Conservation (phyloP, 2,113 vertebrate genomes). For the Lagopus muta region DNA sequence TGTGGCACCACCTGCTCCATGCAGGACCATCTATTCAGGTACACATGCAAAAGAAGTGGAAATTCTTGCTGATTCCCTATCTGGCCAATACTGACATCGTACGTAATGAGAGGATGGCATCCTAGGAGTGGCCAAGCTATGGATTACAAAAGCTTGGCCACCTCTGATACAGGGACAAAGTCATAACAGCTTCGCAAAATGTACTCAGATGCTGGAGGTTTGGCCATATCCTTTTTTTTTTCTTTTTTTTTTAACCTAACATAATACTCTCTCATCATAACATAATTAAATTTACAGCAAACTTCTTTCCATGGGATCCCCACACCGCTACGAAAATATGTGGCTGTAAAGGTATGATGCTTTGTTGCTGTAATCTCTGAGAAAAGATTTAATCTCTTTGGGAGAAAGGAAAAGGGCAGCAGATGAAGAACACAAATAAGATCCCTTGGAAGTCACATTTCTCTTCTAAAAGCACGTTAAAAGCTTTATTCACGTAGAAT, state of each 20-base stretch:
- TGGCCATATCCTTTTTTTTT: neutral
- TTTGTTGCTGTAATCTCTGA: neutral
- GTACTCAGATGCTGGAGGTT: rapidly evolving
- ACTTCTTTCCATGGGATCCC: neutral
- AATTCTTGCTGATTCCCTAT: neutral
- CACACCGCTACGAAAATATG: neutral
- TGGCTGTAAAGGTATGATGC: neutral
- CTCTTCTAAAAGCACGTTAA: neutral
- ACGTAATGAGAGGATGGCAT: neutral
- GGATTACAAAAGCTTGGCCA: neutral
- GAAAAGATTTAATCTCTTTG: neutral
- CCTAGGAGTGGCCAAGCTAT: neutral
- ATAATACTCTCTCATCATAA: neutral
- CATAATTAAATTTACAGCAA: neutral
- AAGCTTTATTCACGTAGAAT: rapidly evolving
- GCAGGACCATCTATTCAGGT: neutral
- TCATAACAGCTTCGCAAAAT: neutral
- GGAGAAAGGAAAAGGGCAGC: neutral
- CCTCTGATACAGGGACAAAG: neutral
- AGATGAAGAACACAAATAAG: neutral
- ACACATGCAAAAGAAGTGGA: neutral
- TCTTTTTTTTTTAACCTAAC: neutral
- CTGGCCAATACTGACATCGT: neutral
- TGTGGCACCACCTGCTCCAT: neutral
- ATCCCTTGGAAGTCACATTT: neutral